Base-by-base conservation (phyloP, 2,888 invertebrate species). In the Laspeyria flexula region DNA sequence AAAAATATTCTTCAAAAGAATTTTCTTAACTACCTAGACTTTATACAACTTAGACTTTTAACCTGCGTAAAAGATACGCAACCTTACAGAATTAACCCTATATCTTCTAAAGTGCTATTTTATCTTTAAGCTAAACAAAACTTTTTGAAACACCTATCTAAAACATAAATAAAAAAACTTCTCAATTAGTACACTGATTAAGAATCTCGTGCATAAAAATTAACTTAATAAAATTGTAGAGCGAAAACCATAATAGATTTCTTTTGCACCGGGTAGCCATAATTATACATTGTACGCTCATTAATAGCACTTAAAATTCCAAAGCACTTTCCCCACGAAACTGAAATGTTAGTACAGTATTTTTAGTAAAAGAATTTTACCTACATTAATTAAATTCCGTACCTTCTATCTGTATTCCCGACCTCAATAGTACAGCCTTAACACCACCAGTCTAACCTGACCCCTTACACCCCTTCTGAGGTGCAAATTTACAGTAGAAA, bases 301-400 rank as follows among this genome's bases (percentile, higher is more conserved):
- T 79, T 73, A 75, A 64, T 62, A 66, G 60, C 70, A 70, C 71
- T 81, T 78, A 65, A 71, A 77, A 76, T 77, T 75, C 75, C 64
- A 46, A 60, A 74, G 63, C 67, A 69, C 61, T 71, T 69, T 61
- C 31, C 62, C 55, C 53, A 68, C 65, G 60, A 49, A 73, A 75
- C 75, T 68, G 50, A 57, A 74, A 79, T 71, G 73, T 67, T 73
- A 63, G 60, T 52, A 48, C 43, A 62, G 63, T 66, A 69, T 79
- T 73, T 78, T 73, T 63, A 63, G 56, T 68, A 62, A 75, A 80
- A 81, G 78, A 81, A 84, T 79, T 75, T 77, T 75, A 66, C 67
- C 71, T 68, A 77, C 80, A 83, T 79, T 85, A 85, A 85, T 86
- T 85, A 86, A 84, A 85, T 85, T 80, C 81, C 67, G 35, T 64